Evolutionary conservation across 2,797 vertebrate genomes (phyloP), one percentile per base, ranked within the genome.

Genomic region (Carcharodon carcharias): DNA sequence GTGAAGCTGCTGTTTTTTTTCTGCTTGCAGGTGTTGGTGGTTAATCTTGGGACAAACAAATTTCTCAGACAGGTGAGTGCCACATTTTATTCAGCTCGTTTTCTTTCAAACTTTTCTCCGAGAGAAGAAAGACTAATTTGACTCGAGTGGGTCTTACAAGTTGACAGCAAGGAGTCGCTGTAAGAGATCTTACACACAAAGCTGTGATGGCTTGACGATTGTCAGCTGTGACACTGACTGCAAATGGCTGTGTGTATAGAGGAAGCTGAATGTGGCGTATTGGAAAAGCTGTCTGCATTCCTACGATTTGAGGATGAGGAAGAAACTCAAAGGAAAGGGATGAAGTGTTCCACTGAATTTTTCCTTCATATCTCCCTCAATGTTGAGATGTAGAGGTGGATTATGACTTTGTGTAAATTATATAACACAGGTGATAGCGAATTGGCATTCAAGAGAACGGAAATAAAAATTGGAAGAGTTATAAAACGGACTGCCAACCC

Each of bases 11-110:
- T 26, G 50, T 50, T n/a, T 54, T 54, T 54, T 91, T 87, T 97
- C 96, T 97, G 0, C 97, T 96, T 97, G 96, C 97, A 99, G 99
- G 99, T 99, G 96, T 98, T 99, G 2, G 98, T 99, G 58, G 99
- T 99, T 3, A 99, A 99, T 97, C 99, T 99, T 3, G 98, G 99
- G 97, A 99, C 98, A 97, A 99, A 98, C 96, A 98, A 99, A 91
- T 99, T 99, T 98, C 98, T 99, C 96, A 98, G 99, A 96, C 99
- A 99, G 99, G 99, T 99, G 98, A 97, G 97, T 95, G 45, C 45
- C 69, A 14, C 54, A 5, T 67, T 69, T 73, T 28, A 14, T 91
- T 91, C 88, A 63, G 21, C 21, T 23, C 1, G 45, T 50, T 50
- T 50, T 50, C 45, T 50, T 50, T 50, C 45, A 50, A 50, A 50